A percentile compares a stretch with the other conserved stretches of the same genome.
phyloP scores from a whole-genome alignment of 2,888 invertebrate species.

The Lathronympha strigana region DNA sequence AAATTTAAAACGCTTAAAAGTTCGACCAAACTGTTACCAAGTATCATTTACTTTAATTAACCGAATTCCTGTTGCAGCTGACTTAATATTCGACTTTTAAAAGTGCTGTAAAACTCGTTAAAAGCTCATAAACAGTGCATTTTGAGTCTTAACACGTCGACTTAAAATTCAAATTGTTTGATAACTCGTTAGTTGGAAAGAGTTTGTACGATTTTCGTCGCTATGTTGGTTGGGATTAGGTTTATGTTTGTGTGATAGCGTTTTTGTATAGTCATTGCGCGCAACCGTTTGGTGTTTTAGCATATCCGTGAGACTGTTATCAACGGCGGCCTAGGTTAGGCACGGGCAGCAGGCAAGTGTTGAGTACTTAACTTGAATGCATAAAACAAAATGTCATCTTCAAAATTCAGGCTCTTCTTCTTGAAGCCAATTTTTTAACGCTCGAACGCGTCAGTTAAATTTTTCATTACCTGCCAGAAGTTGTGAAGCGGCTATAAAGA shows the following conservation, averaged over 20 bases:
- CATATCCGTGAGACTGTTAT: too few relatives aligned
- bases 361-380: too few relatives aligned
- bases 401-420: too few relatives aligned
- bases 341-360: too few relatives aligned
- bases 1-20: not conserved
- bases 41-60: conserved; percentile 14
- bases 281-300: too few relatives aligned
- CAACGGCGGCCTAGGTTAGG: too few relatives aligned
- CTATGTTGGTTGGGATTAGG: not conserved
- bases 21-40: conserved; percentile 13
- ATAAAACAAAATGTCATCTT: too few relatives aligned
- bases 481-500: too few relatives aligned
- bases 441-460: too few relatives aligned
- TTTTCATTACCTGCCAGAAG: too few relatives aligned
- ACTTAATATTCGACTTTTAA: conserved; percentile 21
- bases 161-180: not conserved
- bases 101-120: conserved; percentile 31
- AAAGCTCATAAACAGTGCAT: conserved; percentile 10
- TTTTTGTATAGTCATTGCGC: too few relatives aligned
- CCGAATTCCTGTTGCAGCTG: conserved; percentile 5
- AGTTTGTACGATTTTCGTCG: not conserved
- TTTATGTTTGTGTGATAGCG: not conserved
- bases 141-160: not conserved
- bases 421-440: too few relatives aligned
- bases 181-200: not conserved